These are phyloP conservation scores for Platalea minor DNA, from an alignment of 2,797 vertebrate species.

Conservation along the genomic window DNA sequence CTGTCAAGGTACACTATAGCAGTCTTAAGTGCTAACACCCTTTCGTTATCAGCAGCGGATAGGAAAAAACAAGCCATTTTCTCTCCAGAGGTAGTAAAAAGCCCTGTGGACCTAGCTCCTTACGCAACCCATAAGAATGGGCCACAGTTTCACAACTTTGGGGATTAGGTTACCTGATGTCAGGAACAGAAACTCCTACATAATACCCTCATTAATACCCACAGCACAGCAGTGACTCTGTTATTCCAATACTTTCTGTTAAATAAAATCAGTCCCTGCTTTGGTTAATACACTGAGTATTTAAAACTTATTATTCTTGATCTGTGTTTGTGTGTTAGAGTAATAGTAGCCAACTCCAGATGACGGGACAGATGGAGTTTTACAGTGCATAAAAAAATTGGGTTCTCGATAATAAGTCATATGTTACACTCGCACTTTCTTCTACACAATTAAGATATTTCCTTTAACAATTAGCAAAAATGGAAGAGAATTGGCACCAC, in stretches of 20 bases:
- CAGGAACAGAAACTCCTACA: neutral
- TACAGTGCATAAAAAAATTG: constrained; percentile 19
- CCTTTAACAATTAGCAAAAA: constrained; percentile 38
- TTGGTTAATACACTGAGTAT: constrained; percentile 36
- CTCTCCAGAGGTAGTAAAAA: neutral
- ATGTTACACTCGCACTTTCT: constrained; percentile 18
- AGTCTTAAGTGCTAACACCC: neutral
- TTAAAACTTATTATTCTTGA: constrained; percentile 45
- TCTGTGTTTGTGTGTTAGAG: neutral
- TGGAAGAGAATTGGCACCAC: neutral
- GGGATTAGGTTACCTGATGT: neutral
- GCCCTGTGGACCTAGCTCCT: neutral
- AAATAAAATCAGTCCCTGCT: constrained; percentile 12
- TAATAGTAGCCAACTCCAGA: constrained; percentile 50
- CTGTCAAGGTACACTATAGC: neutral
- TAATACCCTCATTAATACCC: neutral
- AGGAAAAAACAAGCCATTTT: neutral
- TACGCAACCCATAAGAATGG: rapidly evolving
- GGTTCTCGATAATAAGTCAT: constrained; percentile 22
- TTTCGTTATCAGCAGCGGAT: neutral
- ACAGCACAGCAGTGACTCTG: neutral
- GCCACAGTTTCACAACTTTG: neutral
- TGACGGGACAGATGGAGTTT: constrained; percentile 54
- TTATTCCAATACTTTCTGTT: neutral
- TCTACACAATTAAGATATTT: constrained; percentile 45